A percentile compares a stretch with the other conserved stretches of the same genome.
Conservation (phyloP, 2,797 vertebrate genomes). For the Ataeniobius toweri region DNA sequence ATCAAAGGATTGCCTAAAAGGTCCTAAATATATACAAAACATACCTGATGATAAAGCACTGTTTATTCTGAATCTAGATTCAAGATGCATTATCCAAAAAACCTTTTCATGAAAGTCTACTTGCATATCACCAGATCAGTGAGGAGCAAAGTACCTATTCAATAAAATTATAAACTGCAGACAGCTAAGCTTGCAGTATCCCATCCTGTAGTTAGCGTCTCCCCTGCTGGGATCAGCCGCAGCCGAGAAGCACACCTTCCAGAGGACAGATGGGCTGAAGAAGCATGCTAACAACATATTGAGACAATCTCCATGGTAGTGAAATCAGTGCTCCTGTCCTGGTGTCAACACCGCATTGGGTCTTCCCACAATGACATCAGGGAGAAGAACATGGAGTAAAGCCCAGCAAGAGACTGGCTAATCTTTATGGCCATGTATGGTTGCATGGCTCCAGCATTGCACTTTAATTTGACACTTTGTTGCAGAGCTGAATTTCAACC, state of each 20-base stretch:
- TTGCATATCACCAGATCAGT: not conserved
- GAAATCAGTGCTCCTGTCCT: conserved; percentile 40
- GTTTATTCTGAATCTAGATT: conserved; percentile 10
- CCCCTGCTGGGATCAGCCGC: conserved; percentile 57
- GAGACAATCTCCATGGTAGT: conserved; percentile 39
- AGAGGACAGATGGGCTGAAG: conserved; percentile 59
- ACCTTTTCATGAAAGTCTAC: not conserved
- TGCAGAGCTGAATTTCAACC: conserved; percentile 2
- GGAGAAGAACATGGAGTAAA: conserved; percentile 20
- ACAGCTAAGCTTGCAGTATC: conserved; percentile 36
- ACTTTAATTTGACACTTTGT: conserved; percentile 1
- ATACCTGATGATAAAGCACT: not conserved
- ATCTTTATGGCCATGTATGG: not conserved
- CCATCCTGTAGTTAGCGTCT: conserved; percentile 23
- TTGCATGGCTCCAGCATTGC: not conserved
- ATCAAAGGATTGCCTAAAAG: not conserved
- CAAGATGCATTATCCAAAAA: not conserved
- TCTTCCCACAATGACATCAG: conserved; percentile 33
- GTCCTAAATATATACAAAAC: not conserved
- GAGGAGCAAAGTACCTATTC: conserved; percentile 30
- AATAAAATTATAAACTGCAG: conserved; percentile 37
- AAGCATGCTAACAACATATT: conserved; percentile 38
- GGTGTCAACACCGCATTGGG: conserved; percentile 23
- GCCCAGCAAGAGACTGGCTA: conserved; percentile 21
- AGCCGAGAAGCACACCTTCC: conserved; percentile 41